Base-by-base conservation (phyloP, 2,113 vertebrate genomes). In the Heloderma charlesbogerti region DNA sequence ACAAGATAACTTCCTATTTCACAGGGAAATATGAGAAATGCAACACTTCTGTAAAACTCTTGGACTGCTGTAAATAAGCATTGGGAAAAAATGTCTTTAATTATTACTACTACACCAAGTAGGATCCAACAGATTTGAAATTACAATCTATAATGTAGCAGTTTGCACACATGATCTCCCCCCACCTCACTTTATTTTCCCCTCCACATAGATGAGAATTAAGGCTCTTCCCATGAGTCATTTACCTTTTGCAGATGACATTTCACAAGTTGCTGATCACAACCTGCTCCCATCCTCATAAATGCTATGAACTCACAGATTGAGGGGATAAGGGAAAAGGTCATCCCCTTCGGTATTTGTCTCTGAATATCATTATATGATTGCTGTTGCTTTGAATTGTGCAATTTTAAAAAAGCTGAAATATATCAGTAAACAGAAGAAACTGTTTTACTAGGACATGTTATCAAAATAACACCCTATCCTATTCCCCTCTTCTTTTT, bases 241-340 rank as follows among this genome's bases (percentile, higher is more conserved):
- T 77, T 89, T 75, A 84, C 63, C 37, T 84, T 57, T 66, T 27
- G 12, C 4, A 74, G 45, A 89, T 84, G 43, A 81, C 43, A 88
- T 92, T 88, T 51, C 91, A 92, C 67, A 91, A 82, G 37, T 60
- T 89, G 88, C 81, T 84, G 81, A 89, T 84, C 88, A 89, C 81
- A 89, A 74, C 66, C n/a, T 82, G 57, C 67, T 89, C 40, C 31
- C 51, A 48, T 84, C 80, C 48, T 34, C 37, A 88, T 93, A 92
- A 37, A 84, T 74, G 54, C 81, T 92, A 48, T 34, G 92, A 87
- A 88, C 86, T 27, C 20, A 81, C 3, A 92, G 34, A 90, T 79
- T 0, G 67, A 90, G 12, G 7, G 40, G 27, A 91, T 89, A 75
- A 93, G 90, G 27, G 18, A 79, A 77, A 84, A 92, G 31, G 31